A percentile compares a stretch with the other conserved stretches of the same genome.
phyloP scores from a whole-genome alignment of 2,888 invertebrate species.

The Orthosia gracilis region DNA sequence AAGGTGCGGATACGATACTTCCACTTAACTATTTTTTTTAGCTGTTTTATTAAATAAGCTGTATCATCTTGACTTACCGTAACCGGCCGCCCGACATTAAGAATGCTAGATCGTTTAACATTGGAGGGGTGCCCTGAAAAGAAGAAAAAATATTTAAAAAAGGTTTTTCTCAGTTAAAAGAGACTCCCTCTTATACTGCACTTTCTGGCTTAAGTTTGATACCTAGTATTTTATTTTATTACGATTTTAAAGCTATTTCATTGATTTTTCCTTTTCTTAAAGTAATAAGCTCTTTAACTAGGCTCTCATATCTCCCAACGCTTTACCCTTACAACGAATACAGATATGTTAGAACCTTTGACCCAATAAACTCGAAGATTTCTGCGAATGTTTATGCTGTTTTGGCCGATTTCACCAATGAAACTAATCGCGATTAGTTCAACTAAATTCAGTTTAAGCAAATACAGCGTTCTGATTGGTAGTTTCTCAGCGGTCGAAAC shows the following conservation, averaged over 20 bases:
- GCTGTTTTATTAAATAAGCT: not conserved
- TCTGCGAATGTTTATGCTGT: not conserved
- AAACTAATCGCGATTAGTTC: too few species aligned
- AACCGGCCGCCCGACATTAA: conserved; percentile 85
- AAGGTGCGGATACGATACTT: not conserved
- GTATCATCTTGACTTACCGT: conserved; percentile 75
- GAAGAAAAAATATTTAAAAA: conserved; percentile 17
- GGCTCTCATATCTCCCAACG: not conserved
- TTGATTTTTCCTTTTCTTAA: not conserved
- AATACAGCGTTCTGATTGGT: too few species aligned
- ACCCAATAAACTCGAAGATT: too few species aligned
- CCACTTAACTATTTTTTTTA: not conserved
- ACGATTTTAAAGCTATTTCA: not conserved
- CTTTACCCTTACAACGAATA: not conserved
- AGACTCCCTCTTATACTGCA: not conserved
- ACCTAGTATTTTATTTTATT: not conserved
- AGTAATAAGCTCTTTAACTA: not conserved
- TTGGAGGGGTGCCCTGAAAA: conserved; percentile 82
- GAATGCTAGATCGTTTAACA: conserved; percentile 87
- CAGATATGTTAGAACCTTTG: too few species aligned
- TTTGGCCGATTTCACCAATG: too few species aligned
- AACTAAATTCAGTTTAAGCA: too few species aligned
- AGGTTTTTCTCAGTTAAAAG: not conserved
- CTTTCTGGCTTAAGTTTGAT: not conserved
- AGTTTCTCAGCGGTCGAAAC: too few species aligned